phyloP scores from a whole-genome alignment of 2,113 vertebrate species.

The Mionectes macconnelli region DNA sequence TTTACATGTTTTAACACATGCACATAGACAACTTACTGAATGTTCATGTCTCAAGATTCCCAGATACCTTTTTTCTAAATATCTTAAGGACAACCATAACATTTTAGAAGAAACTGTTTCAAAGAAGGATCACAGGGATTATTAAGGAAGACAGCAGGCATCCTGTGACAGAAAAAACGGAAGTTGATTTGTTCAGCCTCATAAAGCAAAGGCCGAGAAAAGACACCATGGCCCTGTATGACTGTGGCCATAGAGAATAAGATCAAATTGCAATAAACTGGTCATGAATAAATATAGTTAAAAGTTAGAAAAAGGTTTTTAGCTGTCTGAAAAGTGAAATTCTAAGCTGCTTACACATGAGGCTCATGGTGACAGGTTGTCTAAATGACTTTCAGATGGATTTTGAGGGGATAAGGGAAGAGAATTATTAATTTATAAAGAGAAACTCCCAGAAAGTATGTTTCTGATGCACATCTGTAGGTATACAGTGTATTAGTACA shows the following conservation, averaged over 20 bases:
- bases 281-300: neutral
- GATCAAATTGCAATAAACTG: neutral
- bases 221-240: neutral
- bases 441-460: neutral
- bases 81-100: neutral
- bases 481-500: neutral
- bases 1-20: neutral
- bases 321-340: neutral
- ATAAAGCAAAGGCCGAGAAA: neutral
- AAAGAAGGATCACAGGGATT: neutral
- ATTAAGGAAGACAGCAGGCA: neutral
- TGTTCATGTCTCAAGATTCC: neutral
- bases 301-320: neutral
- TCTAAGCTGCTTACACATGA: neutral
- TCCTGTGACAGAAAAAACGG: neutral
- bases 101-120: neutral
- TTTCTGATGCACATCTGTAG: neutral
- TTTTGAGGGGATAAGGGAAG: neutral
- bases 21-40: neutral
- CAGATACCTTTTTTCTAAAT: neutral
- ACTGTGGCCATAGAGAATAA: neutral
- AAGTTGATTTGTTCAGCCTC: neutral
- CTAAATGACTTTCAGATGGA: constrained; percentile 15
- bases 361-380: neutral
- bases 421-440: neutral